Percentiles rank a stretch among this genome's conserved stretches.
These are phyloP conservation scores for Cynodonichthys magdalenae DNA, from an alignment of 2,797 vertebrate genomes.

Conservation along the genomic window DNA sequence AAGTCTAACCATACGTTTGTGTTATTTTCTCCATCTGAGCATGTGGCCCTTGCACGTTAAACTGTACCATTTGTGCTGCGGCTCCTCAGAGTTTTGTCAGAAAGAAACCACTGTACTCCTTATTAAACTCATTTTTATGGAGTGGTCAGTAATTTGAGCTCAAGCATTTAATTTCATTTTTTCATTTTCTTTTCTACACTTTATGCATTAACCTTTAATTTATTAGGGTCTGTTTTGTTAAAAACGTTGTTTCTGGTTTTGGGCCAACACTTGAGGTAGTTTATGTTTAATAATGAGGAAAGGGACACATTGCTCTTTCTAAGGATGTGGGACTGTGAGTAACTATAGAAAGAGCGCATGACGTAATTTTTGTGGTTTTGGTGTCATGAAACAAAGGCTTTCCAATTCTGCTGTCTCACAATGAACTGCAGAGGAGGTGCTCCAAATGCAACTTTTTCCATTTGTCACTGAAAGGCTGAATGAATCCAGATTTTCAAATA, in stretches of 20 bases:
- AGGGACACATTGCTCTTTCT: constrained; percentile 12
- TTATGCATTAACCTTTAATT: constrained; percentile 15
- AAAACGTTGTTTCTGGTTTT: constrained; percentile 10
- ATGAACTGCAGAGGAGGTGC: constrained; percentile 35
- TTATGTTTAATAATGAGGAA: background rate
- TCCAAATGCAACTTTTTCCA: constrained; percentile 62
- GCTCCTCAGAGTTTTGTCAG: constrained; percentile 17
- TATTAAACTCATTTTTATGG: constrained; percentile 35
- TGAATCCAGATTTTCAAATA: constrained; percentile 29
- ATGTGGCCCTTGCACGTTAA: constrained; percentile 27
- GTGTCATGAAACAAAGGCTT: constrained; percentile 48
- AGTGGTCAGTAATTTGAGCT: constrained; percentile 17
- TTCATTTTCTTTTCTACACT: constrained; percentile 13
- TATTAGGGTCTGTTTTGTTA: constrained; percentile 10
- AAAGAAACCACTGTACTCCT: background rate
- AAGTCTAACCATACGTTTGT: constrained; percentile 7
- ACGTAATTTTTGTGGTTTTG: constrained; percentile 44
- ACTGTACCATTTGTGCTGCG: constrained; percentile 36
- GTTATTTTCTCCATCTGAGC: constrained; percentile 31
- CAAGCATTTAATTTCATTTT: background rate
- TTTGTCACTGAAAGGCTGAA: constrained; percentile 43
- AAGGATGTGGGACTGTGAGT: constrained; percentile 17
- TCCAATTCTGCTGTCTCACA: constrained; percentile 41
- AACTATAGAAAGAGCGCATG: constrained; percentile 26
- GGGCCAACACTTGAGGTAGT: background rate